Conservation (phyloP, 2,113 vertebrate species). For the Triplophysa siluroides region DNA sequence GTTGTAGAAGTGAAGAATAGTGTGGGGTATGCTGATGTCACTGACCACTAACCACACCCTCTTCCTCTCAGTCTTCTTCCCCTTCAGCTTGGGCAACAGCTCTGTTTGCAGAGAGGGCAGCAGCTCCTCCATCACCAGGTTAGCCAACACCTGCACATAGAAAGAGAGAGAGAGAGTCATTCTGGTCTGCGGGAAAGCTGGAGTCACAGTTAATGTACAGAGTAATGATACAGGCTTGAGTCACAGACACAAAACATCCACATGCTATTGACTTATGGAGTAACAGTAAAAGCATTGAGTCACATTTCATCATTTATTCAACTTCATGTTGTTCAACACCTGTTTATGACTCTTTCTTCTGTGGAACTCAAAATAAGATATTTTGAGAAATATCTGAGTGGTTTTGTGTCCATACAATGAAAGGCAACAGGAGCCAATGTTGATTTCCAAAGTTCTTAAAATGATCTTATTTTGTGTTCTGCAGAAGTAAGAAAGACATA, state of each 20-base stretch:
- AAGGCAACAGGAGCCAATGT: too few species aligned
- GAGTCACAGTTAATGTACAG: neutral
- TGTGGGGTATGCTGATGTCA: slow-evolving; percentile 15
- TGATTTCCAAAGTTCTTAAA: too few species aligned
- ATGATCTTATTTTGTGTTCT: too few species aligned
- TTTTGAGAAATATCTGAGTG: too few species aligned
- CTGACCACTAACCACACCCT: slow-evolving; percentile 83
- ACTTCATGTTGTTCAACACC: too few species aligned
- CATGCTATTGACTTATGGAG: neutral
- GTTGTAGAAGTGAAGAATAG: neutral
- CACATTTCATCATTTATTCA: neutral
- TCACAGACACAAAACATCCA: slow-evolving; percentile 17
- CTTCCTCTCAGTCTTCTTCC: slow-evolving; percentile 86
- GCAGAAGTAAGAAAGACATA: too few species aligned
- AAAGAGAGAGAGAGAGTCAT: slow-evolving; percentile 21
- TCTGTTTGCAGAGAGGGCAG: slow-evolving; percentile 86
- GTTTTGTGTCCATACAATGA: too few species aligned
- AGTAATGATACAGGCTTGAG: neutral
- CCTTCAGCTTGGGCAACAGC: slow-evolving; percentile 85
- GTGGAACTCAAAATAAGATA: too few species aligned
- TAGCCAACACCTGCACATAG: slow-evolving; percentile 74
- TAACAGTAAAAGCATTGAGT: neutral
- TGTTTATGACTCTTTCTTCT: too few species aligned
- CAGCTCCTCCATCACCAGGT: slow-evolving; percentile 90
- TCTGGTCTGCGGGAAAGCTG: neutral